These are phyloP conservation scores for Drosophila hamatofila DNA, from an alignment of 2,888 invertebrate genomes.

Conservation along the genomic window DNA sequence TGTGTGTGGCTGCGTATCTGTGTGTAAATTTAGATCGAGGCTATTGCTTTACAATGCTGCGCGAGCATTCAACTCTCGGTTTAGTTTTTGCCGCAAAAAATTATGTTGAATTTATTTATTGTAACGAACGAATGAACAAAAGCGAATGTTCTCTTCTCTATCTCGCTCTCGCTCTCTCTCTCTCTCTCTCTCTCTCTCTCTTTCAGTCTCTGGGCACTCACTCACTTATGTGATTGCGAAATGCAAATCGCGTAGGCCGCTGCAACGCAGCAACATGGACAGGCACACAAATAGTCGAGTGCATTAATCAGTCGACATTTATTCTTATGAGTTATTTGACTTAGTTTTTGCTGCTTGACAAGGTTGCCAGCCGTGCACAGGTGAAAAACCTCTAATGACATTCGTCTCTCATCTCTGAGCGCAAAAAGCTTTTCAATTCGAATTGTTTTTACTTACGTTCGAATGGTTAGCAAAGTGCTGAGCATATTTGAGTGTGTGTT, in stretches of 20 bases:
- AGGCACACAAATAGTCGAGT: conserved; percentile 21
- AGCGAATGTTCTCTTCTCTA: conserved; percentile 16
- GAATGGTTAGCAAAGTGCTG: conserved; percentile 6
- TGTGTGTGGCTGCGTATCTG: conserved; percentile 58
- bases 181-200: conserved; percentile 6
- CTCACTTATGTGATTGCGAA: no score
- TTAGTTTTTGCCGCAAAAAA: conserved; percentile 61
- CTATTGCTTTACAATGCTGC: conserved; percentile 85
- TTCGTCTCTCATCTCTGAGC: conserved; percentile 46
- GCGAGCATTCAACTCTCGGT: conserved; percentile 81
- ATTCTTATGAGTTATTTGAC: conserved; percentile 67
- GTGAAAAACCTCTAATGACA: conserved; percentile 72
- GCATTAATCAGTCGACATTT: conserved; percentile 44
- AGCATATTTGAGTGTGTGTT: neutral
- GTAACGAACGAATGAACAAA: conserved; percentile 36
- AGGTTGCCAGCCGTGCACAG: conserved; percentile 52
- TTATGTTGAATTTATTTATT: conserved; percentile 75
- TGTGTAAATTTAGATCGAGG: conserved; percentile 85
- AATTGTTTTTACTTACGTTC: conserved; percentile 56
- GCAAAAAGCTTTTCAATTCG: conserved; percentile 23
- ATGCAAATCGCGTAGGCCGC: conserved; percentile 62
- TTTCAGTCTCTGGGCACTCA: conserved; percentile 5
- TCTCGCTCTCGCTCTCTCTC: neutral
- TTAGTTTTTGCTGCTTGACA: conserved; percentile 52
- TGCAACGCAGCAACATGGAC: conserved; percentile 5